Evolutionary conservation across 2,797 vertebrate species (phyloP), one percentile per base, ranked within the genome.

Genomic region (Girardinus metallicus): DNA sequence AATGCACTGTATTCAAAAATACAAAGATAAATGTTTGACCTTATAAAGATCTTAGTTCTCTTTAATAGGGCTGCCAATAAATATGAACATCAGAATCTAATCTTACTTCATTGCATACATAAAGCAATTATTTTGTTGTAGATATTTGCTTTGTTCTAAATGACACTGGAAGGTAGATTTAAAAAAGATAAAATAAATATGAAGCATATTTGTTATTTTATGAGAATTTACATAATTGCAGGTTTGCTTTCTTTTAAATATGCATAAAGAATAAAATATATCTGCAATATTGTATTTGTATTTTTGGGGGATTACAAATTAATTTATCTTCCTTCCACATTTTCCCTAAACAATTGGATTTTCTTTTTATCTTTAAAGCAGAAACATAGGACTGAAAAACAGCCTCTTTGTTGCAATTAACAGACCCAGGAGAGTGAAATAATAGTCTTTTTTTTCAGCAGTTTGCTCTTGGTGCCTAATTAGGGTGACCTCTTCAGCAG

Each of bases 401-500:
- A 44, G 41, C 49, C 39, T 82, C 41, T 34, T 9, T 64, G 78
- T 39, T 76, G 53, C 55, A 74, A 77, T 73, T 82, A 83, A 57
- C 77, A 82, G 74, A 77, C 77, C 39, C 73, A 60, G 64, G 80
- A 73, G 49, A 82, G 64, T 77, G 70, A 44, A 86, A 79, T 80
- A 84, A 86, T 62, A 62, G 87, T 77, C 79, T 83, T 72, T 85
- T 89, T n/a, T 87, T 89, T 83, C 49, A 86, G 73, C 80, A 70
- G 82, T 82, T 89, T 84, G 66, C 84, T 88, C 53, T 16, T 62
- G 64, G 74, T 71, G 47, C 47, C 71, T 84, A 90, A 89, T 80
- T 85, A 88, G 66, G 49, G 29, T 81, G 87, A 91, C 86, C 82
- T 83, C 83, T 60, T 89, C 89, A 87, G 76, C 83, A 83, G 44